These are phyloP conservation scores for Eurois occulta DNA, from an alignment of 2,888 invertebrate species.

Conservation along the genomic window DNA sequence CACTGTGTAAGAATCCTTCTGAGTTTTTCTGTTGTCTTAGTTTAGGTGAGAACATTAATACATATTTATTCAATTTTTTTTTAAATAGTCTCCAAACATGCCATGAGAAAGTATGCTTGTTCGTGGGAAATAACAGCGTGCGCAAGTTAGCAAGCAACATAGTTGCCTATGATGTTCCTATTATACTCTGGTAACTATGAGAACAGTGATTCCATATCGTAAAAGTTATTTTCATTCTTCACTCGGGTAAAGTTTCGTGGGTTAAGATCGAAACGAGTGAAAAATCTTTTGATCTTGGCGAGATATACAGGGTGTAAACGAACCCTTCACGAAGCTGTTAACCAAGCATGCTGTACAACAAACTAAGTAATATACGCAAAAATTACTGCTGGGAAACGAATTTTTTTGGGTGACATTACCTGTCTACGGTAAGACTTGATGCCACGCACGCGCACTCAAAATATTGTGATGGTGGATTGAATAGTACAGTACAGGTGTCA, in stretches of 20 bases:
- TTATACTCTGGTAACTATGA: constrained; percentile 20
- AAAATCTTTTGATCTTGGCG: background rate
- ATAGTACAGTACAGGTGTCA: background rate
- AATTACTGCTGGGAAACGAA: background rate
- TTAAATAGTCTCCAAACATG: background rate
- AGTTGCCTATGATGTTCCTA: background rate
- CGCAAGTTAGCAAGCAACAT: background rate
- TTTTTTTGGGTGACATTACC: background rate
- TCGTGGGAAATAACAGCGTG: constrained; percentile 1
- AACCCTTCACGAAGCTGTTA: background rate
- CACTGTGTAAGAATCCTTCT: background rate
- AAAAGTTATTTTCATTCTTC: background rate
- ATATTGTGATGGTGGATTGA: background rate
- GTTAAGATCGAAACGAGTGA: background rate
- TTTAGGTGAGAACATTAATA: background rate
- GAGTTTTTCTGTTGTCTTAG: constrained; percentile 18
- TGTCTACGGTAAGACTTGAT: background rate
- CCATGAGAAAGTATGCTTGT: background rate
- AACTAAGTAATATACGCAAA: background rate
- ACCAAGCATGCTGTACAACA: background rate
- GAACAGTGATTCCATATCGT: background rate
- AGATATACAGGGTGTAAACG: background rate
- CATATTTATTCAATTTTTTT: background rate
- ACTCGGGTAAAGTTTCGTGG: background rate
- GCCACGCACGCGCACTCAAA: background rate